These are phyloP conservation scores for Colinus virginianus DNA, from an alignment of 2,113 vertebrate species.

Conservation along the genomic window DNA sequence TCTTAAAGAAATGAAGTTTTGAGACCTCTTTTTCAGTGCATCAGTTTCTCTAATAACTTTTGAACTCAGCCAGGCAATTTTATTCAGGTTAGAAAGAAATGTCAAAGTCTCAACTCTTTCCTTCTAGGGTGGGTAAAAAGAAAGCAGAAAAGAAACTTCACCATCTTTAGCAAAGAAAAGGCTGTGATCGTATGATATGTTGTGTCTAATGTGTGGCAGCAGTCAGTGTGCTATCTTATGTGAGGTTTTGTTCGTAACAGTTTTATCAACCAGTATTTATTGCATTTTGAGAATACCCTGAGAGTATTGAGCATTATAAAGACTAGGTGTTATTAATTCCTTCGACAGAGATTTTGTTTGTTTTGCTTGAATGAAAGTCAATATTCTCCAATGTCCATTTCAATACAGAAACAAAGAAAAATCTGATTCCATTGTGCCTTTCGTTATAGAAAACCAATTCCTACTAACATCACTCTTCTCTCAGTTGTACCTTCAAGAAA, in stretches of 20 bases:
- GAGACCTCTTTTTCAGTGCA: not conserved
- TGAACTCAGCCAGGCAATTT: not conserved
- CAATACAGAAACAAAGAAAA: not conserved
- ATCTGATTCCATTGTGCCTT: not conserved
- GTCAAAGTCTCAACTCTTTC: not conserved
- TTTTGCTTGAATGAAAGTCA: not conserved
- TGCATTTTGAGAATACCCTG: not conserved
- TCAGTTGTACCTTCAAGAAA: not conserved
- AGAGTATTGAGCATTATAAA: not conserved
- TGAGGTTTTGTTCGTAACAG: not conserved
- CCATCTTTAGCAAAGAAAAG: not conserved
- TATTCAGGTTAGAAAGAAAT: not conserved
- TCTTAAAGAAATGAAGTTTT: not conserved
- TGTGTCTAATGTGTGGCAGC: not conserved
- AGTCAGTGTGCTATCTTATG: not conserved
- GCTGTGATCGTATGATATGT: too few species aligned
- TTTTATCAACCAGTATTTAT: not conserved
- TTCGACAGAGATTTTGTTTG: not conserved
- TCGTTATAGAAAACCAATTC: not conserved
- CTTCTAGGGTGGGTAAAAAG: rapidly evolving
- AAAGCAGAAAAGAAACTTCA: not conserved
- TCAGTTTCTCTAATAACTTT: not conserved
- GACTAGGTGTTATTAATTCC: not conserved
- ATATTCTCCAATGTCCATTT: not conserved
- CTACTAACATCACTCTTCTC: not conserved